Evolutionary conservation across 2,797 vertebrate genomes (phyloP), one percentile per base, ranked within the genome.

Genomic region (Liparis tanakae): DNA sequence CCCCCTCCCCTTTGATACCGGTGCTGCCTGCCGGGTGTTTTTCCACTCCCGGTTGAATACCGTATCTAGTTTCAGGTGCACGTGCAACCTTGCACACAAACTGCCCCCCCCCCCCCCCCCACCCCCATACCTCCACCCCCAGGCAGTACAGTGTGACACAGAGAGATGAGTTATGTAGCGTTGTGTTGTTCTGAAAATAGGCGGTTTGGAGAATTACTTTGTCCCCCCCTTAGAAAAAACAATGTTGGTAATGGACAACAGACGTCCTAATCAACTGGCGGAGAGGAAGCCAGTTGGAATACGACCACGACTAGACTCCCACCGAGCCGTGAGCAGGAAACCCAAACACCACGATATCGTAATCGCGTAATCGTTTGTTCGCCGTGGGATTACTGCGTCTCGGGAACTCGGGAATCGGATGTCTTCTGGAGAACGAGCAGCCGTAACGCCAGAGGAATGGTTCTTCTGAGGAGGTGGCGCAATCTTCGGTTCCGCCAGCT

Each of bases 191-290:
- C 34, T 56, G 64, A 70, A 54, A 74, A 76, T 62, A 60, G 64
- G 56, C 70, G 37, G 46, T 63, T 61, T 33, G 37, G 54, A 74
- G 46, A 63, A 75, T 72, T 9, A 22, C 53, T 82, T 76, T 78
- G 63, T 87, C 46, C 59, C 67, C 25, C 67, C 36, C 30, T 10
- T 25, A 56, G 85, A 70, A 75, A 75, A 39, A 56, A 85, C 67
- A 74, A 75, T n/a, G n/a, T n/a, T n/a, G 33, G 82, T 82, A 87
- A 88, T 88, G 76, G 76, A 88, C 83, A 74, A 85, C 86, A 88
- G 84, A 82, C 76, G 61, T 79, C 83, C 72, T 56, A 81, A 85
- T 87, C 79, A 84, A 73, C 71, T 69, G n/a, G 25, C 53, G 50
- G 57, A 66, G 77, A 79, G 68, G 72, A 79, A 77, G 82, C 76